These are phyloP conservation scores for Xanthia togata DNA, from an alignment of 2,888 invertebrate species.

Conservation along the genomic window DNA sequence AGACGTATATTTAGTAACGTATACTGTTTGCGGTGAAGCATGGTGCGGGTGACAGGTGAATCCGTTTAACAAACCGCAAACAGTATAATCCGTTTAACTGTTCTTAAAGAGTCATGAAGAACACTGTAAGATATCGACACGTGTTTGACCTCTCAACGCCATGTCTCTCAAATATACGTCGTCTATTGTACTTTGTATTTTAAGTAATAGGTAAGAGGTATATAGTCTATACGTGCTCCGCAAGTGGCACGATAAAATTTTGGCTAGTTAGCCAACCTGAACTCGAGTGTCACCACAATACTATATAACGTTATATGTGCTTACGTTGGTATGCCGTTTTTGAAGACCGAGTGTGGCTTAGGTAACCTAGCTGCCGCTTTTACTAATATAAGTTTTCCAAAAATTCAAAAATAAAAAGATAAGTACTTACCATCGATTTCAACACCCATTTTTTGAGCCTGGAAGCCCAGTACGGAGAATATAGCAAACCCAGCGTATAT, in stretches of 20 bases:
- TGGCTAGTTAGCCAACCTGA: background rate
- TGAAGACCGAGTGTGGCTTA: background rate
- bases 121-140: too few species aligned
- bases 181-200: too few species aligned
- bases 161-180: too few species aligned
- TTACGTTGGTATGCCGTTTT: background rate
- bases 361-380: background rate
- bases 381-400: background rate
- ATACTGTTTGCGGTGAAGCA: too few species aligned
- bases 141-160: too few species aligned
- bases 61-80: too few species aligned
- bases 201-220: too few species aligned
- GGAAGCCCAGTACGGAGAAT: constrained; percentile 94
- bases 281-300: background rate
- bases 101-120: too few species aligned
- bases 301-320: background rate
- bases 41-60: too few species aligned
- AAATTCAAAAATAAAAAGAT: background rate
- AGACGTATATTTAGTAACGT: too few species aligned
- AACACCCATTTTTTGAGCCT: constrained; percentile 92
- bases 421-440: constrained; percentile 88
- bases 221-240: background rate
- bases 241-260: background rate
- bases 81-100: too few species aligned
- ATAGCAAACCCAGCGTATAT: constrained; percentile 95